Conservation (phyloP, 2,113 vertebrate genomes). For the Larimichthys polyactis region DNA sequence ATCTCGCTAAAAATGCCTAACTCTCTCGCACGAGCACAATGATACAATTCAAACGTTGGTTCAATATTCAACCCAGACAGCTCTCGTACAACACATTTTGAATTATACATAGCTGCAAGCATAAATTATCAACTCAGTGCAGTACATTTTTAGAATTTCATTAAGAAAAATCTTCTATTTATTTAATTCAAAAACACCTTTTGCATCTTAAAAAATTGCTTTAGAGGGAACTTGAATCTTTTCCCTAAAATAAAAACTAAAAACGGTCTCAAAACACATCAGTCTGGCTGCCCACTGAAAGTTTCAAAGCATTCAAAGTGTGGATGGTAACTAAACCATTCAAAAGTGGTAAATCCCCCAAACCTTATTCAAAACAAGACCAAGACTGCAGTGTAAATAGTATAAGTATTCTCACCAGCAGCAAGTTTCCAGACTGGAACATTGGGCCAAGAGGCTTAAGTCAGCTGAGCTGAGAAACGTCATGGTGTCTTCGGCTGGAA, state of each 20-base stretch:
- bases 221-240: background rate
- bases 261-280: background rate
- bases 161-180: background rate
- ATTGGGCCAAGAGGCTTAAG: slow-evolving; percentile 57
- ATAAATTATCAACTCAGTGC: background rate
- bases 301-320: slow-evolving; percentile 32
- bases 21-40: background rate
- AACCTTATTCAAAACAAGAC: slow-evolving; percentile 63
- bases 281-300: slow-evolving; percentile 3
- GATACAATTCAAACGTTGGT: background rate
- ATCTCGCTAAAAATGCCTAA: background rate
- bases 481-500: slow-evolving; percentile 35
- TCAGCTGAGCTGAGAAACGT: slow-evolving; percentile 45
- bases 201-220: background rate
- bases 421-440: slow-evolving; percentile 61
- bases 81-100: slow-evolving; percentile 7
- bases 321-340: slow-evolving; percentile 26
- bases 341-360: slow-evolving; percentile 59
- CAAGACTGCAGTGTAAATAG: slow-evolving; percentile 40
- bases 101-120: slow-evolving; percentile 1
- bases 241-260: slow-evolving; percentile 15
- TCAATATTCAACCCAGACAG: background rate
- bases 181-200: background rate
- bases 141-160: background rate
- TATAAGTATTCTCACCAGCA: slow-evolving; percentile 27